Conservation (phyloP, 2,113 vertebrate species). For the Onychostruthus taczanowskii region DNA sequence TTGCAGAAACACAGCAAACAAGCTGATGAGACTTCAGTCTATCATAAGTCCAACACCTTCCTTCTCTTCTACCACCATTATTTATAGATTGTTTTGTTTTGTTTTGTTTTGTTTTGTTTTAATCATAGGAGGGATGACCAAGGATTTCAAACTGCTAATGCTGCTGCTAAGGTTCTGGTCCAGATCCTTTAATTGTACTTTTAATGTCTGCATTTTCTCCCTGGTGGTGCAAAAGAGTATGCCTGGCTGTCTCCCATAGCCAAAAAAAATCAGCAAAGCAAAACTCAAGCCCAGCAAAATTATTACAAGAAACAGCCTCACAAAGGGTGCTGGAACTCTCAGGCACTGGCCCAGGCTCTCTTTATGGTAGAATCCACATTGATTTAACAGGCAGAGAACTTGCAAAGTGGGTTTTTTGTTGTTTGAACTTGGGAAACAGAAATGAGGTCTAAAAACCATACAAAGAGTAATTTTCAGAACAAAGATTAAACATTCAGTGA, state of each 20-base stretch:
- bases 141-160: not conserved
- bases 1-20: not conserved
- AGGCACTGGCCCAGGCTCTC: not conserved
- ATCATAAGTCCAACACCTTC: not conserved
- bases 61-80: not conserved
- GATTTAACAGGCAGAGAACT: not conserved
- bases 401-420: not conserved
- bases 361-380: not conserved
- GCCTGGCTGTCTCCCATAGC: not conserved
- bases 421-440: not conserved
- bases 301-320: not conserved
- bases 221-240: not conserved
- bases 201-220: not conserved
- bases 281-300: not conserved
- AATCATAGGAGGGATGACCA: not conserved
- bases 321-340: not conserved
- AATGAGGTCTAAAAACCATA: not conserved
- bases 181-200: not conserved
- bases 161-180: not conserved
- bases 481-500: fast-evolving
- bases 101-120: not conserved
- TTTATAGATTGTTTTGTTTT: not conserved
- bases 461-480: not conserved
- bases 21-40: not conserved
- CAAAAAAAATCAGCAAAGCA: not conserved